A percentile compares a stretch with the other conserved stretches of the same genome.
These are phyloP conservation scores for Oligia fasciuncula DNA, from an alignment of 2,888 invertebrate species.

Conservation along the genomic window DNA sequence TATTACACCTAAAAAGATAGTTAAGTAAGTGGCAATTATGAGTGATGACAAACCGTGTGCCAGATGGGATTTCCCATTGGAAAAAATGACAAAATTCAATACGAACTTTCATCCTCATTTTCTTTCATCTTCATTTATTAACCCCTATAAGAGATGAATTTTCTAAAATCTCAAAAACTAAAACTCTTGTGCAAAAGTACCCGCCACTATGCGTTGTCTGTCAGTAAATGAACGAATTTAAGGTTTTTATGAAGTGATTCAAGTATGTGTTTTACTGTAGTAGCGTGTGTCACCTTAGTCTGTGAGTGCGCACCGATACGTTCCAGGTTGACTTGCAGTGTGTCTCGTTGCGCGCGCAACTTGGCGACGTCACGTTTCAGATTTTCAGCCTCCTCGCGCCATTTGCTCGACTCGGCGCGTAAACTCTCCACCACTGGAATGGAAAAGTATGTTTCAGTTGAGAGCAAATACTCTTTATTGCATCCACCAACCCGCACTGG, in stretches of 20 bases:
- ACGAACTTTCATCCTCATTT: background rate
- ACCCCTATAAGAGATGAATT: background rate
- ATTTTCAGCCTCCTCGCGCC: conserved; percentile 91
- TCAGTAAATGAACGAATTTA: background rate
- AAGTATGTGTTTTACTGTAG: background rate
- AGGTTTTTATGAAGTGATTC: background rate
- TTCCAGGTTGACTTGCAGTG: conserved; percentile 92
- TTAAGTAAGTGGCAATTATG: background rate
- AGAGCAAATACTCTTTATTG: background rate
- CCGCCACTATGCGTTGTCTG: background rate
- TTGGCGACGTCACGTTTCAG: conserved; percentile 87
- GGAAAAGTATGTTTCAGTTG: background rate
- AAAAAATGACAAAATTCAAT: background rate
- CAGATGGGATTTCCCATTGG: background rate
- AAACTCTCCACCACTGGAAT: conserved; percentile 76
- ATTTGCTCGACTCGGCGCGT: conserved; percentile 89
- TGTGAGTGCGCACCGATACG: conserved; percentile 69
- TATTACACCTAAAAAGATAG: background rate
- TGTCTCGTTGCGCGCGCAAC: conserved; percentile 89
- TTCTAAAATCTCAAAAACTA: too few relatives aligned
- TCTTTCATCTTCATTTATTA: background rate
- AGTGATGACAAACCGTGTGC: background rate
- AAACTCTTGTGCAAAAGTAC: background rate
- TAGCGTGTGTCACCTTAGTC: conserved; percentile 72
- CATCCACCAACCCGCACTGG: background rate